A percentile compares a stretch with the other conserved stretches of the same genome.
Conservation (phyloP, 2,113 vertebrate species). For the Amphiprion percula region DNA sequence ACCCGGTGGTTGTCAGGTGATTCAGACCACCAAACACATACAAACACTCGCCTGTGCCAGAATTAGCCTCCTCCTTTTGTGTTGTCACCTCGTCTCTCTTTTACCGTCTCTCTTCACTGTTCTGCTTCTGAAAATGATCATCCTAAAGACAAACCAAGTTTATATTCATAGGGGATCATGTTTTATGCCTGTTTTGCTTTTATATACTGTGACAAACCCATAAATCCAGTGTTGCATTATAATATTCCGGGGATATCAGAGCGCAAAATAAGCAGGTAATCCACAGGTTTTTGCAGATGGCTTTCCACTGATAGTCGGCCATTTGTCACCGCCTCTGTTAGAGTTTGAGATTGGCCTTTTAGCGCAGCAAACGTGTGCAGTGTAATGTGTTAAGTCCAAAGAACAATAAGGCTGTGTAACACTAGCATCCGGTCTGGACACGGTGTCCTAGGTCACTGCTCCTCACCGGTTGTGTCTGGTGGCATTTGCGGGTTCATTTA, state of each 20-base stretch:
- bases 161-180: neutral
- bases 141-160: neutral
- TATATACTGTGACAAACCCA: neutral
- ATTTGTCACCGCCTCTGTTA: conserved; percentile 10
- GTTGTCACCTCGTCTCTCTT: neutral
- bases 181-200: conserved; percentile 8
- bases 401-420: conserved; percentile 73
- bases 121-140: neutral
- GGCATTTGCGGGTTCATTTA: conserved; percentile 69
- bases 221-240: neutral
- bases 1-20: conserved; percentile 82
- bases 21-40: conserved; percentile 18
- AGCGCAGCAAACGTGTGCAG: conserved; percentile 28
- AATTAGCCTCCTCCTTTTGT: neutral
- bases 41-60: neutral
- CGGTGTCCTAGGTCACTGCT: conserved; percentile 64
- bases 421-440: conserved; percentile 64
- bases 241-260: neutral
- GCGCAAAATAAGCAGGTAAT: neutral
- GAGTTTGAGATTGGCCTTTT: conserved; percentile 48
- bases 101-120: neutral
- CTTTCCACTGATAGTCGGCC: neutral
- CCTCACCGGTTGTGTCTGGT: conserved; percentile 58
- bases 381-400: conserved; percentile 41
- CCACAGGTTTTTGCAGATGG: too few relatives aligned